These are phyloP conservation scores for Aphidoletes aphidimyza DNA, from an alignment of 2,888 invertebrate genomes.

Conservation along the genomic window DNA sequence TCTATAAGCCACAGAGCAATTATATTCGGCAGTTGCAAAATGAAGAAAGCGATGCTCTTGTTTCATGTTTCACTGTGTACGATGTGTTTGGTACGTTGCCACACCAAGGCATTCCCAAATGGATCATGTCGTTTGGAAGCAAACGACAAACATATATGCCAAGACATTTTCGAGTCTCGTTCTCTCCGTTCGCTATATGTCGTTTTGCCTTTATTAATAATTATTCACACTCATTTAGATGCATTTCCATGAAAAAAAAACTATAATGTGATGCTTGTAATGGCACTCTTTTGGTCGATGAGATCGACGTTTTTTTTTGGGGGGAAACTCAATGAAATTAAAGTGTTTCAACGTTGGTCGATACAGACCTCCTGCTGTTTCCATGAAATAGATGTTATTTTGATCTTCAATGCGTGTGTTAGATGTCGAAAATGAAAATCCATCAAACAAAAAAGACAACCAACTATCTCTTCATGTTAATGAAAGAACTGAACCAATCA, in stretches of 20 bases:
- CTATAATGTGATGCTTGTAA: neutral
- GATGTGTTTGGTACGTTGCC: too few species aligned
- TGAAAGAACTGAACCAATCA: too few species aligned
- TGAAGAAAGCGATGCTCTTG: too few species aligned
- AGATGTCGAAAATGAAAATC: neutral
- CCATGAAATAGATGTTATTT: neutral
- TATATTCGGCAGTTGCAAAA: neutral
- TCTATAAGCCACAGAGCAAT: neutral
- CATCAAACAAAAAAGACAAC: neutral
- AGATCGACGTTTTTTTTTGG: neutral
- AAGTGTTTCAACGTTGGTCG: neutral
- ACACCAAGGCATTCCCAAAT: neutral
- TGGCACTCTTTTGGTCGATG: neutral
- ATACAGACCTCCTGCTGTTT: neutral
- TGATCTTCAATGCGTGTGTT: neutral
- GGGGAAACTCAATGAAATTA: neutral
- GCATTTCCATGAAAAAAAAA: neutral
- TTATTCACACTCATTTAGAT: constrained; percentile 30
- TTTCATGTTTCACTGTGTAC: neutral
- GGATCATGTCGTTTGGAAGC: constrained; percentile 6
- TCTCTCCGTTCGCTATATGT: neutral
- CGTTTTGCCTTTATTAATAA: too few species aligned
- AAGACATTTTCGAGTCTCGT: neutral
- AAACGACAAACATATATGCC: neutral
- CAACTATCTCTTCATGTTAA: too few species aligned